phyloP scores from a whole-genome alignment of 2,888 invertebrate species.

The Xylota sylvarum region DNA sequence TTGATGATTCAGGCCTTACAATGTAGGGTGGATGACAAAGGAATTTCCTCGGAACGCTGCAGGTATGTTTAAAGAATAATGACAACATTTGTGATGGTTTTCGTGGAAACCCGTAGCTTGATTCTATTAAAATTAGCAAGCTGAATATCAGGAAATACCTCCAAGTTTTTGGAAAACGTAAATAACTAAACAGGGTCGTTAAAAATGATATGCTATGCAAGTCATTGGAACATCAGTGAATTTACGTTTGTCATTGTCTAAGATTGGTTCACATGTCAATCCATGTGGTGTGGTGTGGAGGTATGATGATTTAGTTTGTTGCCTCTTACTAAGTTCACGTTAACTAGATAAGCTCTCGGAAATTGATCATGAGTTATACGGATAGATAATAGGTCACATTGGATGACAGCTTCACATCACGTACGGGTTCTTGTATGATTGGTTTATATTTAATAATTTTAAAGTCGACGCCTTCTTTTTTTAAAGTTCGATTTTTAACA shows the following conservation, averaged over 20 bases:
- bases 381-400: too few relatives aligned
- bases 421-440: too few relatives aligned
- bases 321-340: too few relatives aligned
- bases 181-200: too few relatives aligned
- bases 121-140: neutral
- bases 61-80: neutral
- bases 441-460: too few relatives aligned
- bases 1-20: conserved; percentile 5
- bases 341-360: too few relatives aligned
- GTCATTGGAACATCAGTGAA: neutral
- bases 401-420: too few relatives aligned
- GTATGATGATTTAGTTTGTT: neutral
- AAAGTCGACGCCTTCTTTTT: too few relatives aligned
- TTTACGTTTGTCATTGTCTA: neutral
- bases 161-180: neutral
- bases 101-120: neutral
- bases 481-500: too few relatives aligned
- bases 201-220: too few relatives aligned
- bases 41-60: neutral
- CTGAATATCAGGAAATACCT: neutral
- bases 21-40: neutral
- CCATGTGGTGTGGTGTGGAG: conserved; percentile 7
- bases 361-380: too few relatives aligned
- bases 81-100: neutral
- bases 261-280: neutral